Conservation (phyloP, 1,140 invertebrate species). For the Plectrocnemia conspersa region DNA sequence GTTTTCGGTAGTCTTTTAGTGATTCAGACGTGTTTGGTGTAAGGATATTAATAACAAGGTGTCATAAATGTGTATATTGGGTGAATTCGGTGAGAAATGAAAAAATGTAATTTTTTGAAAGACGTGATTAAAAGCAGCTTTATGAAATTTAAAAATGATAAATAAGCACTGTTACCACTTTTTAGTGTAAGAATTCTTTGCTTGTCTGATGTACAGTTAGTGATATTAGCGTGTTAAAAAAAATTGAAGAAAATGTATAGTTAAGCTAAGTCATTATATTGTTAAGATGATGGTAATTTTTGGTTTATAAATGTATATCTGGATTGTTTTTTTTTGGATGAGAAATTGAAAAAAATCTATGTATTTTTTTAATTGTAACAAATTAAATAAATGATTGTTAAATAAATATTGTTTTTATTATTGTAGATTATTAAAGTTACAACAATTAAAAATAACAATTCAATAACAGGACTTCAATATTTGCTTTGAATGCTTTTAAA, state of each 20-base stretch:
- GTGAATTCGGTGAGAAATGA: no score
- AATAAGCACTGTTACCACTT: neutral
- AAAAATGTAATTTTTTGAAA: neutral
- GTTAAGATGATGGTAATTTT: neutral
- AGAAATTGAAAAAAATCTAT: constrained; percentile 3
- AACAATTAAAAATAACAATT: constrained; percentile 7
- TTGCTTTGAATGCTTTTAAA: constrained; percentile 11
- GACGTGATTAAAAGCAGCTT: constrained; percentile 1
- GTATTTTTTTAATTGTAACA: constrained; percentile 9
- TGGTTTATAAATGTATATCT: neutral
- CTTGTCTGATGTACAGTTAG: neutral
- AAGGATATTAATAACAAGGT: no score
- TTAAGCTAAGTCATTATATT: constrained; percentile 5
- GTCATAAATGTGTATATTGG: no score
- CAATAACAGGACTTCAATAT: neutral
- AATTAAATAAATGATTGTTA: constrained; percentile 10
- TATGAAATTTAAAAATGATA: neutral
- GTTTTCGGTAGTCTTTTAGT: no score
- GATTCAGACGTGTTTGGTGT: no score
- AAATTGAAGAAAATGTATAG: neutral
- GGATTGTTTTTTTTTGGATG: neutral
- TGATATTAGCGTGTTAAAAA: neutral
- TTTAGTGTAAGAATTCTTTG: neutral
- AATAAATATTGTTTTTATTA: constrained; percentile 1
- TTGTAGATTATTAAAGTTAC: neutral